phyloP scores from a whole-genome alignment of 2,888 invertebrate species.

The Lasius fuliginosus region DNA sequence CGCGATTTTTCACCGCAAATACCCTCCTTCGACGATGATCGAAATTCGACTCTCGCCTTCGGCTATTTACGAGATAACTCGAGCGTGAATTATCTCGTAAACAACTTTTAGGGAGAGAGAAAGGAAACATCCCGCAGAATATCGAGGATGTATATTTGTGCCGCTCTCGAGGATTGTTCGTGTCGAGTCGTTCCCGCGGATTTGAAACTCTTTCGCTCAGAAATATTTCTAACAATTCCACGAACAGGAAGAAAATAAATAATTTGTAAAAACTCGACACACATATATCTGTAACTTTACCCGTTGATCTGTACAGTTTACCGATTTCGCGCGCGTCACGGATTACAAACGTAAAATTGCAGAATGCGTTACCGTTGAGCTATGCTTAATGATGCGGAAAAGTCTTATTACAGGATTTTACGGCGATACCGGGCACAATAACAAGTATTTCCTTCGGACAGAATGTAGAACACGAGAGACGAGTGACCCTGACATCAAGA shows the following conservation, averaged over 20 bases:
- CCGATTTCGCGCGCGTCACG: constrained; percentile 30
- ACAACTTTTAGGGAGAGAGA: neutral
- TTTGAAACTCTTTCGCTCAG: constrained; percentile 8
- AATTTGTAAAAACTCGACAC: constrained; percentile 12
- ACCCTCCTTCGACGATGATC: neutral
- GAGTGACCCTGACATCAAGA: neutral
- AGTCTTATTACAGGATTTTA: constrained; percentile 20
- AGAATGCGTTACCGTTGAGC: constrained; percentile 21
- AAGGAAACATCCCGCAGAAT: neutral
- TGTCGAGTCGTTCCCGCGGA: neutral
- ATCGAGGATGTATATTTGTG: neutral
- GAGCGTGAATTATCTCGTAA: neutral
- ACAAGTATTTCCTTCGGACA: neutral
- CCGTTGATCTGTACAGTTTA: constrained; percentile 23
- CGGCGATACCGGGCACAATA: neutral
- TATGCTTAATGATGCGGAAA: constrained; percentile 36
- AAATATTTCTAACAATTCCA: constrained; percentile 20
- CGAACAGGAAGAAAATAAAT: neutral
- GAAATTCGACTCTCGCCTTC: constrained; percentile 9
- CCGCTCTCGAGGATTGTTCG: neutral
- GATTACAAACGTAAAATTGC: constrained; percentile 46
- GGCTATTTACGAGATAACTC: neutral
- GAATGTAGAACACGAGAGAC: neutral
- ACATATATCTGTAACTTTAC: neutral
- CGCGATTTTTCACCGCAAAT: constrained; percentile 9